A percentile compares a stretch with the other conserved stretches of the same genome.
These are phyloP conservation scores for Trididemnum nubilum DNA, from an alignment of 23 tunicate species.

Conservation along the genomic window DNA sequence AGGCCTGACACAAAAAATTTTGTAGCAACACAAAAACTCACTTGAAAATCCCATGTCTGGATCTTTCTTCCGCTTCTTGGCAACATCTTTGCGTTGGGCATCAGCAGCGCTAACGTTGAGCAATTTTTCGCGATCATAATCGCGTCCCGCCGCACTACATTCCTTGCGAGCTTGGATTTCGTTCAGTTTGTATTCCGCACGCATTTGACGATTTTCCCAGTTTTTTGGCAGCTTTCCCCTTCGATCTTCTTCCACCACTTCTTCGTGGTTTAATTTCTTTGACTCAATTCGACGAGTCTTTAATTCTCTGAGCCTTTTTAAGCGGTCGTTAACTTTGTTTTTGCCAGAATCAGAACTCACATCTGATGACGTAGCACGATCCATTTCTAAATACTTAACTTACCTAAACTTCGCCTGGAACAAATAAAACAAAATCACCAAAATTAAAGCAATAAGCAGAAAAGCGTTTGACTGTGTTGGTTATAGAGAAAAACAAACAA, in stretches of 20 bases:
- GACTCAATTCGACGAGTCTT: conserved; percentile 60
- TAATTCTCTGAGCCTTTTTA: conserved; percentile 47
- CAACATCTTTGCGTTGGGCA: conserved; percentile 59
- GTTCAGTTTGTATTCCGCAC: conserved; percentile 81
- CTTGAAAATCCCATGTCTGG: conserved; percentile 89
- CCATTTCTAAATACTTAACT: too few relatives aligned
- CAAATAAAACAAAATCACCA: neutral
- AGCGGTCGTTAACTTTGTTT: neutral
- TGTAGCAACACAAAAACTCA: conserved; percentile 31
- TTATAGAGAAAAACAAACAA: too few relatives aligned
- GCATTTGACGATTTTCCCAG: conserved; percentile 75
- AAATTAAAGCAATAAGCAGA: too few relatives aligned
- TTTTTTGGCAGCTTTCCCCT: conserved; percentile 72
- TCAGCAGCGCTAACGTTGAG: conserved; percentile 67
- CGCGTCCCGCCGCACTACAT: conserved; percentile 68
- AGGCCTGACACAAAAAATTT: too few relatives aligned
- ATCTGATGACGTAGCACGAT: neutral
- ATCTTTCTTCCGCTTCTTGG: conserved; percentile 60
- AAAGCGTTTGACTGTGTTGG: too few relatives aligned
- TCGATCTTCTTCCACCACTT: conserved; percentile 92
- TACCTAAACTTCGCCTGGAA: neutral
- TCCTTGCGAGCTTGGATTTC: conserved; percentile 67
- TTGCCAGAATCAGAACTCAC: too few relatives aligned
- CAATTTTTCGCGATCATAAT: conserved; percentile 69
- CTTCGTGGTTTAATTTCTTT: conserved; percentile 66